These are phyloP conservation scores for Heliconius erato DNA, from an alignment of 2,888 invertebrate species.

Conservation along the genomic window DNA sequence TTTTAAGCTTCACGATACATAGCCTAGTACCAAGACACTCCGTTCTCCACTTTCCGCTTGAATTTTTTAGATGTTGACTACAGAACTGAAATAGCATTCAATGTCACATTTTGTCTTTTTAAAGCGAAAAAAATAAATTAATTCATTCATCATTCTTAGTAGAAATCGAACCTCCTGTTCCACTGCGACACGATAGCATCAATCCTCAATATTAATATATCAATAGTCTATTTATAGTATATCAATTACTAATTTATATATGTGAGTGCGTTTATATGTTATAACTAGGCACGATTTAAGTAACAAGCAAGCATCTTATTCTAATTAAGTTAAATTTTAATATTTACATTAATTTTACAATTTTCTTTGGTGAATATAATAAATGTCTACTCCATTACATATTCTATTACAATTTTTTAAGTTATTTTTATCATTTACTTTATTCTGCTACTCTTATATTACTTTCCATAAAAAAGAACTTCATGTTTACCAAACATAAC, in stretches of 20 bases:
- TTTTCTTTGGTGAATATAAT: conserved; percentile 20
- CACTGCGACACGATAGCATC: not conserved
- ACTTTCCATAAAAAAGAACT: not conserved
- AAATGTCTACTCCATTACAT: conserved; percentile 3
- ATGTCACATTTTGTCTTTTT: too few relatives aligned
- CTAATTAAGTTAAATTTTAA: not conserved
- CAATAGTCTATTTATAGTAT: conserved; percentile 7
- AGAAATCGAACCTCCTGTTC: too few relatives aligned
- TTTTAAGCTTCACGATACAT: too few relatives aligned
- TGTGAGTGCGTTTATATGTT: not conserved
- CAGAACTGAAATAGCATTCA: too few relatives aligned
- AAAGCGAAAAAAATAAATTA: too few relatives aligned
- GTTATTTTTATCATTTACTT: not conserved
- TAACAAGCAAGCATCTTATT: conserved; percentile 24
- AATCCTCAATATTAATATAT: not conserved
- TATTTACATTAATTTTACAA: conserved; percentile 32
- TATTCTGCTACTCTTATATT: not conserved
- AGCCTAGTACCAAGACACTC: too few relatives aligned
- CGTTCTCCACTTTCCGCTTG: too few relatives aligned
- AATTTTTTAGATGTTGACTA: too few relatives aligned
- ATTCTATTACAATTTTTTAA: not conserved
- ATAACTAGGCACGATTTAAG: conserved; percentile 21
- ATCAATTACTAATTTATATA: conserved; percentile 47
- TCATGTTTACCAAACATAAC: too few relatives aligned
- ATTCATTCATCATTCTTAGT: too few relatives aligned